These are phyloP conservation scores for Sitobion miscanthi DNA, from an alignment of 1,140 invertebrate species.

Conservation along the genomic window DNA sequence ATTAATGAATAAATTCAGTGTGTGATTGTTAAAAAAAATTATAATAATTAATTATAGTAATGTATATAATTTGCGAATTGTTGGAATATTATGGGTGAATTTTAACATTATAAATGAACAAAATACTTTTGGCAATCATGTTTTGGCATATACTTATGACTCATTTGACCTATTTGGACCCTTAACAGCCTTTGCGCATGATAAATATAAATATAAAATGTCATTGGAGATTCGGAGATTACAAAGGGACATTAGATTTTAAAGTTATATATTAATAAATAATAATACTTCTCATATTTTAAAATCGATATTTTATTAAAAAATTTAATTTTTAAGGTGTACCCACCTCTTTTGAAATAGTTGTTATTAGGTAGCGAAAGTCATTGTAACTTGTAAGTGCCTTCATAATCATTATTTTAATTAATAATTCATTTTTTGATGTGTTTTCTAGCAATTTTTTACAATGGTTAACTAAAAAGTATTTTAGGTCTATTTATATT, in stretches of 20 bases:
- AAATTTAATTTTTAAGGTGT: background rate
- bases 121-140: slow-evolving; percentile 50
- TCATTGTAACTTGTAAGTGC: background rate
- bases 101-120: slow-evolving; percentile 42
- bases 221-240: slow-evolving; percentile 13
- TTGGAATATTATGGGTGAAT: background rate
- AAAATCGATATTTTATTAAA: background rate
- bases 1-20: background rate
- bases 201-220: slow-evolving; percentile 50
- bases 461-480: background rate
- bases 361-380: background rate
- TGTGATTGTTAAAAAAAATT: background rate
- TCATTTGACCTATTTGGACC: slow-evolving; percentile 51
- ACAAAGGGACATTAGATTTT: background rate
- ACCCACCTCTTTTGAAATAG: background rate
- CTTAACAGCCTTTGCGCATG: slow-evolving; percentile 44
- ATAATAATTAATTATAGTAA: background rate
- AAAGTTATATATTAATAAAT: background rate
- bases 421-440: background rate
- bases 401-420: background rate
- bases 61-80: background rate
- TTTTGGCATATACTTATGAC: slow-evolving; percentile 49
- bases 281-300: background rate
- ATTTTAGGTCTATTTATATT: background rate
- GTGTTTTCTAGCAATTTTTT: background rate